Conservation (phyloP, 1,140 invertebrate genomes). For the Ctenoplectra terminalis region DNA sequence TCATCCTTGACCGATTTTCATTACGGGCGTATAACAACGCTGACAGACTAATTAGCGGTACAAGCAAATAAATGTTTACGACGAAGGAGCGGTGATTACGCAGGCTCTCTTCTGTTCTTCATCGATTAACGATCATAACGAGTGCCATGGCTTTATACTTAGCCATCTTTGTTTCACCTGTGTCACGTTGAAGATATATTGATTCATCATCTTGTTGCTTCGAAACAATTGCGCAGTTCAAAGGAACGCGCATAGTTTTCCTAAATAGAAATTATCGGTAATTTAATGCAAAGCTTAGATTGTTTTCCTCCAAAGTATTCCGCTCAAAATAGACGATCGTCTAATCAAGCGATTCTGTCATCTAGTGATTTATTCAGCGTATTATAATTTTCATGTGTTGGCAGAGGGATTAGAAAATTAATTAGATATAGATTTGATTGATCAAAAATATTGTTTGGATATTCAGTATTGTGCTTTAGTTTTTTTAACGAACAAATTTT, state of each 20-base stretch:
- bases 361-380: too few relatives aligned
- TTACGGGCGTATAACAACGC: background rate
- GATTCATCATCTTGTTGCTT: conserved; percentile 44
- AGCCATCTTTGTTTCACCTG: conserved; percentile 29
- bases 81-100: conserved; percentile 42
- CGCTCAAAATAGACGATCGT: too few relatives aligned
- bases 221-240: conserved; percentile 7
- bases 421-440: too few relatives aligned
- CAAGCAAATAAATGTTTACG: conserved; percentile 55
- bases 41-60: conserved; percentile 45
- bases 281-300: too few relatives aligned
- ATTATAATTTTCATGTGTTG: too few relatives aligned
- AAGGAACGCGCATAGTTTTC: background rate
- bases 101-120: conserved; percentile 41
- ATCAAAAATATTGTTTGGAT: too few relatives aligned
- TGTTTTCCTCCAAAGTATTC: too few relatives aligned
- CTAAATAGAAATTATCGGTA: background rate
- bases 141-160: conserved; percentile 27
- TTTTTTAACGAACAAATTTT: too few relatives aligned
- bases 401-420: too few relatives aligned
- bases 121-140: conserved; percentile 38
- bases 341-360: too few relatives aligned
- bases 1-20: conserved; percentile 26
- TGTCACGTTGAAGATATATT: background rate
- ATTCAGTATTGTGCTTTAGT: too few relatives aligned